phyloP scores from a whole-genome alignment of 23 tunicate species.

The Phallusia fumigata region DNA sequence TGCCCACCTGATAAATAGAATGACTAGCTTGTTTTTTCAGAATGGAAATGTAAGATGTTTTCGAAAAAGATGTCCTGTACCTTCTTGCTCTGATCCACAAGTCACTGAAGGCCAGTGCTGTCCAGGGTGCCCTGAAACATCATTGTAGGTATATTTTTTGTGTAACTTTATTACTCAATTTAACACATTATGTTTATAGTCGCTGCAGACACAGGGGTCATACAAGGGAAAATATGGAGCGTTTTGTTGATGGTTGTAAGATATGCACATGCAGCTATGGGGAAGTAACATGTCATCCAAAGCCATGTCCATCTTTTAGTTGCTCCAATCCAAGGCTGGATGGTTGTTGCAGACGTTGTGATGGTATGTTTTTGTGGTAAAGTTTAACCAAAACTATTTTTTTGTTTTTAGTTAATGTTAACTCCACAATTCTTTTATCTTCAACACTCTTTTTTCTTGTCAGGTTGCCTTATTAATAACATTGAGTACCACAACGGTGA shows the following conservation, averaged over 20 bases:
- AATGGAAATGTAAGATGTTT: slow-evolving; percentile 72
- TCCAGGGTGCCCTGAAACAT: slow-evolving; percentile 53
- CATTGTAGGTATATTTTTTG: neutral
- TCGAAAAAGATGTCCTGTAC: slow-evolving; percentile 33
- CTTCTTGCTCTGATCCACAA: slow-evolving; percentile 49
- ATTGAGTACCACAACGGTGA: slow-evolving; percentile 43
- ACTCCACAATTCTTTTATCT: neutral
- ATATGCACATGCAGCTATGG: slow-evolving; percentile 62
- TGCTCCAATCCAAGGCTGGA: slow-evolving; percentile 39
- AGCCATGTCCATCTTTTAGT: slow-evolving; percentile 40
- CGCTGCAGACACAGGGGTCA: slow-evolving; percentile 13
- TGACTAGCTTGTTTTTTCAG: slow-evolving; percentile 15
- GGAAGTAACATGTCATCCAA: slow-evolving; percentile 34
- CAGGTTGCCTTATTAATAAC: slow-evolving; percentile 48
- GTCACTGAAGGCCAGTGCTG: slow-evolving; percentile 45
- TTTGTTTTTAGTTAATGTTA: too few relatives aligned
- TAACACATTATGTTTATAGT: neutral
- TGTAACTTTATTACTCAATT: neutral
- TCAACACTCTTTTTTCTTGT: neutral
- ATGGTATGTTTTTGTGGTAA: slow-evolving; percentile 22
- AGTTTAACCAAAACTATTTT: too few relatives aligned
- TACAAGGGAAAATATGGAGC: slow-evolving; percentile 30
- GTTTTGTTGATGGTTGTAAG: slow-evolving; percentile 38
- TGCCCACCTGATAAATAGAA: too few relatives aligned
- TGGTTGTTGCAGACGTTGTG: slow-evolving; percentile 64